Percentiles rank a stretch among this genome's conserved stretches.
Conservation (phyloP, 2,797 vertebrate genomes). For the Nannoperca australis region DNA sequence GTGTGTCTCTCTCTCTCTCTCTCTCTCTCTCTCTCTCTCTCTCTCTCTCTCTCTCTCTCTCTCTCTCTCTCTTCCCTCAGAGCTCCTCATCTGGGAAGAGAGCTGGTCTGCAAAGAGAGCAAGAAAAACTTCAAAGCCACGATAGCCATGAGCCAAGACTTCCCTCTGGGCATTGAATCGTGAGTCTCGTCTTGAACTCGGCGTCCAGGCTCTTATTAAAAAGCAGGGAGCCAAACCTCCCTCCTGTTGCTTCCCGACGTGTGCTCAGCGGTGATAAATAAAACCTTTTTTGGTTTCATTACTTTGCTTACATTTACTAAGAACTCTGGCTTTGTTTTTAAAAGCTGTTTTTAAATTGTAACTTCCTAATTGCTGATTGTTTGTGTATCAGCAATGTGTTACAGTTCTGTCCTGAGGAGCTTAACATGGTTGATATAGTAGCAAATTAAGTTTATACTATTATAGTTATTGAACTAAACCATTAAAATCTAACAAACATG, state of each 20-base stretch:
- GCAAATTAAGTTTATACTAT: background rate
- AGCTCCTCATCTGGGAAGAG: constrained; percentile 96
- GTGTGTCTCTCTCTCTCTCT: too few relatives aligned
- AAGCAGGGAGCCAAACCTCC: background rate
- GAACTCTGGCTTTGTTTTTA: background rate
- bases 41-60: too few relatives aligned
- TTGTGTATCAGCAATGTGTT: background rate
- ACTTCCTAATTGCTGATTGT: background rate
- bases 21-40: too few relatives aligned
- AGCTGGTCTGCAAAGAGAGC: constrained; percentile 98
- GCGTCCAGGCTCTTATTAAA: background rate
- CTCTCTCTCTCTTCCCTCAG: constrained; percentile 75
- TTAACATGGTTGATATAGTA: background rate
- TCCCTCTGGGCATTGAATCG: constrained; percentile 97
- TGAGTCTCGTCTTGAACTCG: constrained; percentile 79
- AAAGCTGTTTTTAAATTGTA: background rate
- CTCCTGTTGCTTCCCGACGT: background rate
- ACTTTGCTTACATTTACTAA: background rate
- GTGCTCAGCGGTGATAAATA: constrained; percentile 1
- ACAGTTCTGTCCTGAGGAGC: background rate
- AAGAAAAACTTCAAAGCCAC: constrained; percentile 99
- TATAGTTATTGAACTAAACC: background rate
- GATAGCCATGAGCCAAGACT: constrained; percentile 99
- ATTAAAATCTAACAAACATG: background rate
- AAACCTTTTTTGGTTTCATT: background rate